Evolutionary conservation across 1,140 invertebrate genomes (phyloP), one percentile per base, ranked within the genome.

Genomic region (Tetramorium parvispinum): DNA sequence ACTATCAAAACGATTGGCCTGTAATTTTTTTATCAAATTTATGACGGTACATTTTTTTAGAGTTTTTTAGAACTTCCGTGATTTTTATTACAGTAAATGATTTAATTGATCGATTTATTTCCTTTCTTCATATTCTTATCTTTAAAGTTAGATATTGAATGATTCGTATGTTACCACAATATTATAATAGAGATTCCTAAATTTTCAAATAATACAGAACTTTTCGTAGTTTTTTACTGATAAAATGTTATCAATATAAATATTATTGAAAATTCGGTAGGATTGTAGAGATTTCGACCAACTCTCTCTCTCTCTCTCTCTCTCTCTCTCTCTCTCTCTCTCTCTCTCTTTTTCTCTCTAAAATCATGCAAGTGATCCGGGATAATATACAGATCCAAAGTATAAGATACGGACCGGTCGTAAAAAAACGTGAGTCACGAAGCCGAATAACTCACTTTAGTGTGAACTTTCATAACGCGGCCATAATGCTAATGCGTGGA

Each of bases 401-500:
- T 55, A 55, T 63, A 63, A 18, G 27, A 71, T 71, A 57, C 27
- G 37, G 46, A 32, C 49, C 24, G 18, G 61, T 18, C 24, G 18
- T 73, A 73, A 18, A 49, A 82, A 82, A 83, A 57, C 43, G 53
- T 43, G n/a, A 61, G 10, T 32, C 65, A 21, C 57, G 40, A 83
- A 53, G 66, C 82, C 66, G 73, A 61, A 85, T 73, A 27, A 49
- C 16, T 63, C 55, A 79, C 51, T 87, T 32, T 5, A 66, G 18
- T n/a, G 51, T 10, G 32, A 66, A 73, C 55, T 76, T 89, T 83
- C 73, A 59, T 59, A 82, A 89, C 43, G 70, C 73, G 70, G 51
- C 55, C 73, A 40, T 87, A 76, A 66, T 55, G 51, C 27, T 87
- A 79, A 86, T 71, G 43, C 27, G 70, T 10, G 51, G 11, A 18